phyloP scores from a whole-genome alignment of 2,113 vertebrate species.

The Thunnus thynnus region DNA sequence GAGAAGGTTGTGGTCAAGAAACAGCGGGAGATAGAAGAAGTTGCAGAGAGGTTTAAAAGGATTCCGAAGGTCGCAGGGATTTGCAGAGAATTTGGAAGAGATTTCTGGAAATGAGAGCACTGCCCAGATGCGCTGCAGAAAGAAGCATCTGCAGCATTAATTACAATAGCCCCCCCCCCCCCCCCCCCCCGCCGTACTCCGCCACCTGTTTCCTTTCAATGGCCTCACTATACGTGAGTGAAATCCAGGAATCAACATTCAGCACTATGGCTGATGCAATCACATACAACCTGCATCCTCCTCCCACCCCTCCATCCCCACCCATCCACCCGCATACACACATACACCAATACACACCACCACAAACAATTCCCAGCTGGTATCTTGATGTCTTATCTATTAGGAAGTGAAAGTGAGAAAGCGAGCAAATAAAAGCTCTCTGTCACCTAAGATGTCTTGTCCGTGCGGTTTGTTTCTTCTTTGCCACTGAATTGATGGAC shows the following conservation, averaged over 20 bases:
- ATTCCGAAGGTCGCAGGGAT: conserved; percentile 75
- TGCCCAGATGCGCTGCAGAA: conserved; percentile 79
- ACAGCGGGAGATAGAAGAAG: conserved; percentile 48
- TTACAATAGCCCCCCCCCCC: conserved; percentile 75
- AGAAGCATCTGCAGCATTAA: conserved; percentile 85
- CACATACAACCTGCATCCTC: conserved; percentile 66
- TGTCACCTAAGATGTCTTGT: conserved; percentile 77
- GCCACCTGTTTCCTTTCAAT: conserved; percentile 82
- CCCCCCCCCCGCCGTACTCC: conserved; percentile 45
- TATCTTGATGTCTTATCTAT: conserved; percentile 82
- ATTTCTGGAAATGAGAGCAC: conserved; percentile 82
- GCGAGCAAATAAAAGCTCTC: conserved; percentile 77
- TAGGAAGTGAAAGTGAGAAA: conserved; percentile 75
- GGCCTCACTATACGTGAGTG: conserved; percentile 72
- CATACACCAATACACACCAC: conserved; percentile 37
- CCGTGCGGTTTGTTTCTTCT: conserved; percentile 66
- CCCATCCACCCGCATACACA: conserved; percentile 14
- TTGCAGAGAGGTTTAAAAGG: conserved; percentile 68
- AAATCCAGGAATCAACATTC: conserved; percentile 78
- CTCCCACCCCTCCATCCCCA: conserved; percentile 10
- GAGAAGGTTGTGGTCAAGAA: conserved; percentile 51
- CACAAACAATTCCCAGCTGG: conserved; percentile 68
- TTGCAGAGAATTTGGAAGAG: conserved; percentile 81
- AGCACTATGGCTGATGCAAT: conserved; percentile 79
- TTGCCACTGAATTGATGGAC: conserved; percentile 72